Conservation (phyloP, 64 coral and sea anemone genomes). For the Montipora foliosa region DNA sequence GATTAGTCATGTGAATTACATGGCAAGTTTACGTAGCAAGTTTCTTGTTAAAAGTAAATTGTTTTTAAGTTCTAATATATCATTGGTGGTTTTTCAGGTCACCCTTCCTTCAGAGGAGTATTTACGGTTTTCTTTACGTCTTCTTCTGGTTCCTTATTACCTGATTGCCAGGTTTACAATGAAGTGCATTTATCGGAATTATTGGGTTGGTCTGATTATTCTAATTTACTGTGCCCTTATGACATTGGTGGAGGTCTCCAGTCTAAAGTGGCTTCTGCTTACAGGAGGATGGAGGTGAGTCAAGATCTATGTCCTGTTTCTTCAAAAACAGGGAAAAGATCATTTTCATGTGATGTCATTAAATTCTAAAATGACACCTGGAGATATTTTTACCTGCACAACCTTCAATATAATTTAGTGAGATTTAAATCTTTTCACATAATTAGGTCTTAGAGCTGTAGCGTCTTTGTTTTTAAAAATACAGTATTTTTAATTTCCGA, state of each 20-base stretch:
- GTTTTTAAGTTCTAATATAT: background rate
- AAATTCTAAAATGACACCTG: no score
- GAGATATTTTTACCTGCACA: no score
- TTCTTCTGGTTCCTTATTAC: slow-evolving; percentile 81
- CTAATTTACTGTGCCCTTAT: slow-evolving; percentile 70
- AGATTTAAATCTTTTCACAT: no score
- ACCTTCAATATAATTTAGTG: no score
- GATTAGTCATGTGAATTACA: background rate
- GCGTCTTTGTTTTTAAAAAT: no score
- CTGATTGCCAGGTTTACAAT: slow-evolving; percentile 82
- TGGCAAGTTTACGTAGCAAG: no score
- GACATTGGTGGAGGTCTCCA: slow-evolving; percentile 59
- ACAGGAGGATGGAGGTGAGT: slow-evolving; percentile 92
- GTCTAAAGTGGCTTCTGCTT: slow-evolving; percentile 71
- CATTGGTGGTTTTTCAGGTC: background rate
- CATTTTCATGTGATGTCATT: no score
- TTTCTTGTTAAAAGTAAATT: background rate
- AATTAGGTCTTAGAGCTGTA: no score
- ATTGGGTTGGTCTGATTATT: slow-evolving; percentile 57
- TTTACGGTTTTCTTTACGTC: slow-evolving; percentile 63
- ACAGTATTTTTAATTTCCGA: no score
- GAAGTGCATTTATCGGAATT: slow-evolving; percentile 66
- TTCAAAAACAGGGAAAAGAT: background rate
- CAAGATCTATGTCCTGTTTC: background rate
- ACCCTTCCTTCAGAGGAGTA: slow-evolving; percentile 63